Conservation (phyloP, 2,888 invertebrate species). For the Rotaria sp. region DNA sequence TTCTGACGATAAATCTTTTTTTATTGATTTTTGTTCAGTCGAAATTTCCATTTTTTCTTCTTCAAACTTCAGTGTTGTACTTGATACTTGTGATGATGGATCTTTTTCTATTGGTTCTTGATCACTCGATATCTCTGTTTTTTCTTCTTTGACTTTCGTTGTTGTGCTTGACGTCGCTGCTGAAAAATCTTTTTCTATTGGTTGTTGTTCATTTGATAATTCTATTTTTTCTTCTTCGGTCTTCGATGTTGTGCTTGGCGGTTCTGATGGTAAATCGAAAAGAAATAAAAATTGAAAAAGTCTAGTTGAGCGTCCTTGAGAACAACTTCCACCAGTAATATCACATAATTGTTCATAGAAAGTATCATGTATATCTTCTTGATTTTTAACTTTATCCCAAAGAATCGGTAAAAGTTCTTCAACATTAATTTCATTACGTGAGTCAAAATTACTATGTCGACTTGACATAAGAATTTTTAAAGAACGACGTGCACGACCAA, state of each 20-base stretch:
- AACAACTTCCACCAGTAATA: conserved; percentile 3
- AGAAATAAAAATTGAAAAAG: conserved; percentile 15
- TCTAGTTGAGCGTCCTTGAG: background rate
- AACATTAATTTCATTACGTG: background rate
- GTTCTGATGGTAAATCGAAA: background rate
- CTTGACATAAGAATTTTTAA: background rate
- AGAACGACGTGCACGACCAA: background rate
- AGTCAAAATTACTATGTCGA: background rate
- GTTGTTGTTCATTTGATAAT: no score
- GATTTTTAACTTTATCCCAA: background rate
- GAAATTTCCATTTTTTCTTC: no score
- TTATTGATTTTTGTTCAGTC: no score
- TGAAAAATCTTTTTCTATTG: no score
- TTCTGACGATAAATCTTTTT: no score
- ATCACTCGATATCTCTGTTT: no score
- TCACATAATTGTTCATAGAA: conserved; percentile 19
- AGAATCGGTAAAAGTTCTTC: conserved; percentile 11
- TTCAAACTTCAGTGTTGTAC: no score
- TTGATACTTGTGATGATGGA: no score
- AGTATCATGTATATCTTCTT: background rate
- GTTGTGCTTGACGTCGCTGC: no score
- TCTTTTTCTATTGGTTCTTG: no score
- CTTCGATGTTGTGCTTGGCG: background rate
- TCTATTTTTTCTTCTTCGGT: no score
- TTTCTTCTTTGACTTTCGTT: no score